Conservation (phyloP, 2,113 vertebrate species). For the Lonchura striata region DNA sequence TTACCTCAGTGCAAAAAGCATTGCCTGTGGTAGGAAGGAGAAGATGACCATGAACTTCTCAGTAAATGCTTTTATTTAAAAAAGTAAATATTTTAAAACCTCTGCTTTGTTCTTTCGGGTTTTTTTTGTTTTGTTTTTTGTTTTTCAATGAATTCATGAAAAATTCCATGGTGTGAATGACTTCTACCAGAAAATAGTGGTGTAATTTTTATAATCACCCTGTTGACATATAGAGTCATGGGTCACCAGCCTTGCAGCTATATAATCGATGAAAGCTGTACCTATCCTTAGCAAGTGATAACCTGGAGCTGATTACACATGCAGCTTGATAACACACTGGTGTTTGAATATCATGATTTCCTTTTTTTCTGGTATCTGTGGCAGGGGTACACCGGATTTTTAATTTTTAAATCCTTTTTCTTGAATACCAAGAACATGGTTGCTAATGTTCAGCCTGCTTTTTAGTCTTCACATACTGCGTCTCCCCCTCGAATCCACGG, state of each 20-base stretch:
- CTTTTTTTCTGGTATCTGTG: not conserved
- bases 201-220: not conserved
- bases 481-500: too few species aligned
- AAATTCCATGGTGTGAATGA: not conserved
- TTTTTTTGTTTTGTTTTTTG: not conserved
- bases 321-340: too few species aligned
- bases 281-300: not conserved
- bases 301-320: not conserved
- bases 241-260: not conserved
- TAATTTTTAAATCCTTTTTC: not conserved
- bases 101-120: too few species aligned
- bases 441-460: not conserved
- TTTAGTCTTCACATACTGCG: not conserved
- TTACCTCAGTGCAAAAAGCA: not conserved
- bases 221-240: rapidly evolving
- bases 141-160: not conserved
- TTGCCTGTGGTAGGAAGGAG: not conserved
- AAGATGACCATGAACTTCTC: not conserved
- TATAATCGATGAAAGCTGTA: not conserved
- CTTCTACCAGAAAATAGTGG: not conserved
- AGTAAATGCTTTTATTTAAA: not conserved
- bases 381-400: not conserved
- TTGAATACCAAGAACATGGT: not conserved
- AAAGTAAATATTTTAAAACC: not conserved
- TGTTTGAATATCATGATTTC: not conserved